phyloP scores from a whole-genome alignment of 92 coral and sea anemone genomes.

The Scolanthus callimorphus region DNA sequence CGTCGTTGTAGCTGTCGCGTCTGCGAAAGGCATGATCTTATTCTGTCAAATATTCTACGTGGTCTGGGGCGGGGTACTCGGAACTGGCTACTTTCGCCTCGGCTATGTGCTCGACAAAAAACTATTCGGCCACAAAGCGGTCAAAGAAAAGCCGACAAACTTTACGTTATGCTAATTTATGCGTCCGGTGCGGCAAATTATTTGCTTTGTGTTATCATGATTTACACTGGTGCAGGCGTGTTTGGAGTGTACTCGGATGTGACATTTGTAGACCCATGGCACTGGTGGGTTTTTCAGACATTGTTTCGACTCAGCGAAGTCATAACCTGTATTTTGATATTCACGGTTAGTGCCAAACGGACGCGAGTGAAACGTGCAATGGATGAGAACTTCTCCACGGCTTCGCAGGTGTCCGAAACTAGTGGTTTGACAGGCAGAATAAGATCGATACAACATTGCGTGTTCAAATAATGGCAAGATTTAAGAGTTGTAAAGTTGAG shows the following conservation, averaged over 20 bases:
- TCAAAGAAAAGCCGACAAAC: slow-evolving; percentile 64
- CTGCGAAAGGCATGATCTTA: slow-evolving; percentile 87
- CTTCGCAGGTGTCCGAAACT: slow-evolving; percentile 6
- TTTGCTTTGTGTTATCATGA: slow-evolving; percentile 56
- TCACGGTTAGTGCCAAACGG: slow-evolving; percentile 95
- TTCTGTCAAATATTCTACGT: slow-evolving; percentile 80
- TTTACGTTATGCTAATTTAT: slow-evolving; percentile 68
- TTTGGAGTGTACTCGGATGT: slow-evolving; percentile 86
- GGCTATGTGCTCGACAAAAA: slow-evolving; percentile 80
- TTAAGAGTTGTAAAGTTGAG: background rate
- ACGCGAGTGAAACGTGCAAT: slow-evolving; percentile 66
- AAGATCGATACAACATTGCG: too few relatives aligned
- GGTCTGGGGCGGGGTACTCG: slow-evolving; percentile 74
- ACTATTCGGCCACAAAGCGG: slow-evolving; percentile 60
- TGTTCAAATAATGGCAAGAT: too few relatives aligned
- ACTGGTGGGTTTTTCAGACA: slow-evolving; percentile 85
- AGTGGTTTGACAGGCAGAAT: too few relatives aligned
- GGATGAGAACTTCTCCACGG: slow-evolving; percentile 44
- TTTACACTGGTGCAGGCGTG: slow-evolving; percentile 71
- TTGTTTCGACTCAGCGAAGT: slow-evolving; percentile 69
- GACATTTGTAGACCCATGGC: slow-evolving; percentile 88
- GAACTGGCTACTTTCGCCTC: slow-evolving; percentile 72
- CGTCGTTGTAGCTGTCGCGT: slow-evolving; percentile 65
- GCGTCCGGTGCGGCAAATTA: slow-evolving; percentile 85
- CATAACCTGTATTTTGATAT: slow-evolving; percentile 67